Conservation (phyloP, 2,797 vertebrate species). For the Periparus ater region DNA sequence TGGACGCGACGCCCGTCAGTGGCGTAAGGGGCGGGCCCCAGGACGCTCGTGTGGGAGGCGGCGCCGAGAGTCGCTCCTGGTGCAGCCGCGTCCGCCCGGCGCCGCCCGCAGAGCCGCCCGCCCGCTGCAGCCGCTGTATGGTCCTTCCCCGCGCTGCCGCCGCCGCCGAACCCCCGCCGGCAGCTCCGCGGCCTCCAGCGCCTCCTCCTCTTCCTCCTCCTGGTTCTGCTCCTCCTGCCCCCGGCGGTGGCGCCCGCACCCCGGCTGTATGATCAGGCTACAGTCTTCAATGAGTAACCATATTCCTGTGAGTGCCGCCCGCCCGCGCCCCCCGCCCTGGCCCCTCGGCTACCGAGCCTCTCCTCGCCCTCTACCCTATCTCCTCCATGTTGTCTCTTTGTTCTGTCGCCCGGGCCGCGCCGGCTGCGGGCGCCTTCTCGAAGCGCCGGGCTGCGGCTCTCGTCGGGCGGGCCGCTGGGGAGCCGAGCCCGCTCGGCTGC, state of each 20-base stretch:
- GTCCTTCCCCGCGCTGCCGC: constrained; percentile 34
- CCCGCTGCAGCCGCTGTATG: constrained; percentile 47
- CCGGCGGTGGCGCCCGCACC: constrained; percentile 80
- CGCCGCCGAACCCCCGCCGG: constrained; percentile 51
- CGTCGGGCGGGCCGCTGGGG: background rate
- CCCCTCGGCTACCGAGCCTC: background rate
- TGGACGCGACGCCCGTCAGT: background rate
- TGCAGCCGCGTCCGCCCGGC: background rate
- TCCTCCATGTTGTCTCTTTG: constrained; percentile 53
- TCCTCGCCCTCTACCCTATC: background rate
- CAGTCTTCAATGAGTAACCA: constrained; percentile 99
- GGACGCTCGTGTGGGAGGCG: constrained; percentile 33
- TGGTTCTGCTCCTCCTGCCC: constrained; percentile 76
- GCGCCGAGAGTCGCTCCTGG: constrained; percentile 21
- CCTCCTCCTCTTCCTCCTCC: constrained; percentile 54
- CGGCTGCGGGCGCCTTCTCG: background rate
- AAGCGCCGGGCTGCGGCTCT: background rate
- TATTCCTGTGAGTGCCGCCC: constrained; percentile 92
- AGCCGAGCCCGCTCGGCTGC: background rate
- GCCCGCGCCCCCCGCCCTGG: background rate
- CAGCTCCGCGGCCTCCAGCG: constrained; percentile 59
- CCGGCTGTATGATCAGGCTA: constrained; percentile 99
- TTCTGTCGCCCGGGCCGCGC: background rate
- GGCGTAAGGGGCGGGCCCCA: background rate
- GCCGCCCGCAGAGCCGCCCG: background rate